phyloP scores from a whole-genome alignment of 2,888 invertebrate species.

The Chymomyza amoena region DNA sequence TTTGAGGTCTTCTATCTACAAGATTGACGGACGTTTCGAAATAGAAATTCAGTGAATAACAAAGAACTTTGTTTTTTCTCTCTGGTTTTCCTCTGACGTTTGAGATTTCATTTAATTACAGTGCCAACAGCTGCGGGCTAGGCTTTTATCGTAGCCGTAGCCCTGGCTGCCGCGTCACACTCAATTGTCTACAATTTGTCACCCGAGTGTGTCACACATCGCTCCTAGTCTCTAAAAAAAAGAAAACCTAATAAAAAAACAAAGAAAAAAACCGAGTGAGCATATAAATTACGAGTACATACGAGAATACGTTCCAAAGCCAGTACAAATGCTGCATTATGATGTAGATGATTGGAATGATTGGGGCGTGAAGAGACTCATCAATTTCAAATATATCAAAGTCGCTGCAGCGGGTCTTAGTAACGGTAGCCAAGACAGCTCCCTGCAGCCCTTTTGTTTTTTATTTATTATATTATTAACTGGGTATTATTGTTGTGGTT shows the following conservation, averaged over 20 bases:
- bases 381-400: slow-evolving; percentile 54
- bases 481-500: neutral
- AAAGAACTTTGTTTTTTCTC: neutral
- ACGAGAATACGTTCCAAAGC: neutral
- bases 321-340: neutral
- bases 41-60: neutral
- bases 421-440: slow-evolving; percentile 6
- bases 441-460: slow-evolving; percentile 21
- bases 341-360: slow-evolving; percentile 18
- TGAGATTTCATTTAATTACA: slow-evolving; percentile 52
- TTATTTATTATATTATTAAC: neutral
- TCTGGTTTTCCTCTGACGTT: slow-evolving; percentile 3
- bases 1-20: slow-evolving; percentile 25
- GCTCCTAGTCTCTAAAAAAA: neutral
- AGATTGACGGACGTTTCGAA: neutral
- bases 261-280: slow-evolving; percentile 6
- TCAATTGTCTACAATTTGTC: slow-evolving; percentile 57
- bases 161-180: slow-evolving; percentile 19
- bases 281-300: neutral
- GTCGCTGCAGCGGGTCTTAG: slow-evolving; percentile 6
- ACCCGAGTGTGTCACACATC: slow-evolving; percentile 7
- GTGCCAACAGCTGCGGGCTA: slow-evolving; percentile 49
- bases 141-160: slow-evolving; percentile 10
- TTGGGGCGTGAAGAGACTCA: slow-evolving; percentile 54
- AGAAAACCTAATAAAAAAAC: slow-evolving; percentile 13